Evolutionary conservation across 2,797 vertebrate genomes (phyloP), one percentile per base, ranked within the genome.

Genomic region (Buceros bicornis): DNA sequence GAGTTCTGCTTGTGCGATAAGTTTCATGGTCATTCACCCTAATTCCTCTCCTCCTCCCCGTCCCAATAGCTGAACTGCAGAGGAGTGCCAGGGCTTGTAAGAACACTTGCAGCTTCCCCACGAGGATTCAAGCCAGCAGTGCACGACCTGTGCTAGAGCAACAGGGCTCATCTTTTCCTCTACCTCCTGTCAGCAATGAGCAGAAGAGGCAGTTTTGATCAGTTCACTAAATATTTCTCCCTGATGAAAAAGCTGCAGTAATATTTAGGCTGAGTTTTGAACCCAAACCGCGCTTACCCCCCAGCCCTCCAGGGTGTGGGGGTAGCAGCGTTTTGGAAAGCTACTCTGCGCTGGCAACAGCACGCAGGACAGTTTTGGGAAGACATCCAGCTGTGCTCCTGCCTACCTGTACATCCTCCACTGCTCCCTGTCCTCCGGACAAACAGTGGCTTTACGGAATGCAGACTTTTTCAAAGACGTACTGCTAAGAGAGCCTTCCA

Each of bases 21-120:
- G 61, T 60, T 93, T 93, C 89, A 90, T 72, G 71, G 83, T 93
- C 60, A 4, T 77, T 92, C 78, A 53, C 74, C 37, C 57, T 48
- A 69, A 87, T 60, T 73, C 35, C 48, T 90, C 54, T 83, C 72
- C 58, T 92, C 25, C 61, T 93, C 42, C 33, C 1, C 1, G 5
- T 86, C 87, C 64, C n/a, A 65, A 40, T 0, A 92, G 42, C 58
- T 48, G 76, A 84, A 40, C 25, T 53, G 51, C 65, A 81, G 26
- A 71, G n/a, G n/a, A 58, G 45, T 47, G 42, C 54, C 65, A 72
- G 61, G 21, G 26, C 15, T 89, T 65, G 24, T 40, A 69, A 56
- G 74, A 77, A 35, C 20, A 12, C 31, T 92, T 83, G 74, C 67
- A 91, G 20, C 51, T 79, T 80, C 66, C 17, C 71, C 79, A 43